Percentiles rank a stretch among this genome's conserved stretches.
These are phyloP conservation scores for Galeopsomyia nigrocyanea DNA, from an alignment of 2,888 invertebrate genomes.

Conservation along the genomic window DNA sequence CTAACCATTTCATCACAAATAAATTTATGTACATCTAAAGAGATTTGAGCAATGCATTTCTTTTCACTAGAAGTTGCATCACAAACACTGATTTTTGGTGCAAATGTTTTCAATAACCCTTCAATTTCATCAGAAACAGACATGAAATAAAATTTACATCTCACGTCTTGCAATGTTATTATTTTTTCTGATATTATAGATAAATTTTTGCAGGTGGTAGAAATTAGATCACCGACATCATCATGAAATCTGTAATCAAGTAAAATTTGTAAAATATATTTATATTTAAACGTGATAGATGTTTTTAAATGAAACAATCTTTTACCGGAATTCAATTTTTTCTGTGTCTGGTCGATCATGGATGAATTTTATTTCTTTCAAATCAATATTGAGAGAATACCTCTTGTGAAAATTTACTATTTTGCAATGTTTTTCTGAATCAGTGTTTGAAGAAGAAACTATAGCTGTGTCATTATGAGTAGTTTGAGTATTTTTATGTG, in stretches of 20 bases:
- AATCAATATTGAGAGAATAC: constrained; percentile 59
- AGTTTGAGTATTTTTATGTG: constrained; percentile 11
- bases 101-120: constrained; percentile 59
- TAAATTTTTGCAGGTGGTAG: constrained; percentile 53
- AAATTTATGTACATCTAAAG: constrained; percentile 58
- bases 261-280: not conserved
- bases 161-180: constrained; percentile 59
- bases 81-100: constrained; percentile 63
- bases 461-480: not conserved
- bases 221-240: constrained; percentile 61
- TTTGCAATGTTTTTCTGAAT: constrained; percentile 46
- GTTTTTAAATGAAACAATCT: constrained; percentile 14
- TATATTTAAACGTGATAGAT: not conserved
- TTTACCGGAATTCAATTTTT: constrained; percentile 63
- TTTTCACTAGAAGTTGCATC: constrained; percentile 53
- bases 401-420: constrained; percentile 58
- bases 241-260: constrained; percentile 62
- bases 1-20: constrained; percentile 58
- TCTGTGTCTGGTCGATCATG: constrained; percentile 50
- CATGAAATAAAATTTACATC: constrained; percentile 64
- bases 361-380: constrained; percentile 57
- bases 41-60: constrained; percentile 55
- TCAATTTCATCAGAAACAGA: constrained; percentile 61
- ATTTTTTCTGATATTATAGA: constrained; percentile 53
- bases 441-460: not conserved